Percentiles rank a stretch among this genome's conserved stretches.
Evolutionary conservation across 2,113 vertebrate genomes (phyloP).

Genomic region (Scalopus aquaticus): DNA sequence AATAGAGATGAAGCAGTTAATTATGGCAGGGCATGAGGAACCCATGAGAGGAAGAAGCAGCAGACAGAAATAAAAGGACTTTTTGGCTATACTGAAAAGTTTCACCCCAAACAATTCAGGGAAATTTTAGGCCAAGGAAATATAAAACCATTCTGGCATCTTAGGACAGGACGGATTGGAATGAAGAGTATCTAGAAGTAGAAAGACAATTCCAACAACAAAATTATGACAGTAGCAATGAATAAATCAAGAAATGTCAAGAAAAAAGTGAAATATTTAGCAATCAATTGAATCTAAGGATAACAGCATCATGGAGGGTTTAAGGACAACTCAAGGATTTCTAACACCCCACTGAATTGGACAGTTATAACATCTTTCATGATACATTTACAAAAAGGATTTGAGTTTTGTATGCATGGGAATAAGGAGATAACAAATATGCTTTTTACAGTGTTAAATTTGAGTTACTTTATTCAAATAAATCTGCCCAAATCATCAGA

Average conservation of each 20-base stretch:
- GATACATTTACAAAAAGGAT: not conserved
- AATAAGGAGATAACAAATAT: not conserved
- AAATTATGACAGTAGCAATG: not conserved
- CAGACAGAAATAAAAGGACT: not conserved
- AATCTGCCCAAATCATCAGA: not conserved
- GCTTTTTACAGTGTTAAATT: not conserved
- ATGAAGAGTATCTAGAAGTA: not conserved
- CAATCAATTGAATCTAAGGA: not conserved
- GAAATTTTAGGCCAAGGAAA: not conserved
- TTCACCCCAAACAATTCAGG: not conserved
- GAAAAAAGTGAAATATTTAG: not conserved
- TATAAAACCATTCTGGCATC: not conserved
- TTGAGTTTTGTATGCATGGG: not conserved
- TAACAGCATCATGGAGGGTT: accelerated
- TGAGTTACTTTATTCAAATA: not conserved
- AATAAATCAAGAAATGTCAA: not conserved
- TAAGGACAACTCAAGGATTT: not conserved
- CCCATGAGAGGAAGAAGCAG: not conserved
- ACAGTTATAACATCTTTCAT: not conserved
- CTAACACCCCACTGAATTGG: not conserved
- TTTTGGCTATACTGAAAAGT: not conserved
- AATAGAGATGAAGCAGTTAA: not conserved
- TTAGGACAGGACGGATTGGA: not conserved
- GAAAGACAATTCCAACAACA: not conserved
- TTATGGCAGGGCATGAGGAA: not conserved